Evolutionary conservation across 2,797 vertebrate genomes (phyloP).

Genomic region (Acropternis orthonyx): DNA sequence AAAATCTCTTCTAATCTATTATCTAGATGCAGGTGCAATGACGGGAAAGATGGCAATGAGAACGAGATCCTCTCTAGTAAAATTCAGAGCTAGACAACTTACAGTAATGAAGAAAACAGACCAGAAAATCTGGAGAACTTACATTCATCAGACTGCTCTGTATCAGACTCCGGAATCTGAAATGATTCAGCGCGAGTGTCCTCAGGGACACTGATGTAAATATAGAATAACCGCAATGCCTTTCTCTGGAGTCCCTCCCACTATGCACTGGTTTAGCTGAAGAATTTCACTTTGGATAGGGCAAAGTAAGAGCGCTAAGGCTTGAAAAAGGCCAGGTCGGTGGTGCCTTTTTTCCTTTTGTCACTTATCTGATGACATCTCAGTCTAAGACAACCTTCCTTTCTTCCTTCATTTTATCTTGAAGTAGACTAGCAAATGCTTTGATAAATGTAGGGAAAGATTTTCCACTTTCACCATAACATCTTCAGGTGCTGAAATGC

Average conservation of each 20-base stretch:
- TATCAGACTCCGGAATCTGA: neutral
- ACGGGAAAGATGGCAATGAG: neutral
- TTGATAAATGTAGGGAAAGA: constrained; percentile 11
- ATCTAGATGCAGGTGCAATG: neutral
- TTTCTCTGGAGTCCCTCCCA: neutral
- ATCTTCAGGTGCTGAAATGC: constrained; percentile 26
- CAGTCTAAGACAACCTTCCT: neutral
- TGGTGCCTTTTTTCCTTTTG: neutral
- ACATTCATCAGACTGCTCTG: neutral
- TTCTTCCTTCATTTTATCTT: constrained; percentile 7
- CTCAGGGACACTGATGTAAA: constrained; percentile 42
- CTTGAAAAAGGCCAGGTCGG: neutral
- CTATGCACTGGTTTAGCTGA: neutral
- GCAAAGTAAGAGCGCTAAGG: neutral
- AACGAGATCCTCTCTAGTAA: neutral
- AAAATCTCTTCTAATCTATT: neutral
- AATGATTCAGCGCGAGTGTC: constrained; percentile 32
- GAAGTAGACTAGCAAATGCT: neutral
- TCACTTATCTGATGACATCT: neutral
- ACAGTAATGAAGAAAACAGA: neutral
- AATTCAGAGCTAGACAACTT: neutral
- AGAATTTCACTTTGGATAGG: neutral
- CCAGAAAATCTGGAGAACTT: neutral
- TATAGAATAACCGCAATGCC: constrained; percentile 30
- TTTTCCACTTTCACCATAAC: neutral